Evolutionary conservation across 2,888 invertebrate species (phyloP).

Genomic region (Pediacus dermestoides): DNA sequence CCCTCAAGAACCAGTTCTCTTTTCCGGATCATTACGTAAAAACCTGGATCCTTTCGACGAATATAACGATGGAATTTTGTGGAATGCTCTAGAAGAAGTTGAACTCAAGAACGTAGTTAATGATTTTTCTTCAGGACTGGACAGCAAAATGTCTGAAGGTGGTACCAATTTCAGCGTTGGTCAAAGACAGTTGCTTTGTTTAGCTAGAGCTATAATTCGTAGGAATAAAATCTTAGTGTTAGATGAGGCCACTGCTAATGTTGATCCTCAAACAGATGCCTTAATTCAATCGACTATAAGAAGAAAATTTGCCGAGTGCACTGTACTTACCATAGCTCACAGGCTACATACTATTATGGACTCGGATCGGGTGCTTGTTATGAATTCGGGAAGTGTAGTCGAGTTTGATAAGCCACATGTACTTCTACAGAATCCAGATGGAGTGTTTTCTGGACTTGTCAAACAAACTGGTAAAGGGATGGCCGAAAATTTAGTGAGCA

Average conservation of each 20-base stretch:
- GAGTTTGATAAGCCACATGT: slow-evolving; percentile 76
- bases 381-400: slow-evolving; percentile 70
- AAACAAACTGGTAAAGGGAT: slow-evolving; percentile 60
- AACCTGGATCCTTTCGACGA: slow-evolving; percentile 87
- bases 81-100: slow-evolving; percentile 82
- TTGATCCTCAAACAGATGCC: slow-evolving; percentile 73
- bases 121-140: slow-evolving; percentile 60
- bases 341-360: slow-evolving; percentile 83
- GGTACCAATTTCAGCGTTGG: slow-evolving; percentile 50
- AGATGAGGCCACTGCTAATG: slow-evolving; percentile 79
- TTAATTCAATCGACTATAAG: slow-evolving; percentile 75
- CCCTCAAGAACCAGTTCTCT: slow-evolving; percentile 81
- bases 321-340: slow-evolving; percentile 81
- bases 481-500: slow-evolving; percentile 31
- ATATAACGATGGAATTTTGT: slow-evolving; percentile 72
- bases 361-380: slow-evolving; percentile 74
- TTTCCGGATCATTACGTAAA: slow-evolving; percentile 80
- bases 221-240: slow-evolving; percentile 41
- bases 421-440: slow-evolving; percentile 51
- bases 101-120: slow-evolving; percentile 68
- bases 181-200: slow-evolving; percentile 66
- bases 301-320: slow-evolving; percentile 70
- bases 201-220: slow-evolving; percentile 62
- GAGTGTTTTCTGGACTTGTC: slow-evolving; percentile 52
- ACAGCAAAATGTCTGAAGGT: slow-evolving; percentile 71